A percentile compares a stretch with the other conserved stretches of the same genome.
Evolutionary conservation across 1,140 invertebrate genomes (phyloP).

Genomic region (Luehdorfia chinensis): DNA sequence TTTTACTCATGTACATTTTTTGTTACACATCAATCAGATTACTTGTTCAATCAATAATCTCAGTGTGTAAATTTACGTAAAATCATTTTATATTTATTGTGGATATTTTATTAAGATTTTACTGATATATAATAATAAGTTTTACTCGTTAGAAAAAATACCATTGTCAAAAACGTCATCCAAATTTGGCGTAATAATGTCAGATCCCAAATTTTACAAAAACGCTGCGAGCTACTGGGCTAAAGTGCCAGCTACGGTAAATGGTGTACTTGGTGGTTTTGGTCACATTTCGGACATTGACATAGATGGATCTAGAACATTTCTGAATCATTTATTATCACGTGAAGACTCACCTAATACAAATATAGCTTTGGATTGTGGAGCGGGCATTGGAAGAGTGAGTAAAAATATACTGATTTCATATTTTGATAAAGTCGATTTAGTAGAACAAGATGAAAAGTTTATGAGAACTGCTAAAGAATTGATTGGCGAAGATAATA

Average conservation of each 20-base stretch:
- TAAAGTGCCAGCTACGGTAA: slow-evolving; percentile 89
- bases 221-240: slow-evolving; percentile 91
- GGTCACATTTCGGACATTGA: slow-evolving; percentile 90
- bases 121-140: slow-evolving; percentile 3
- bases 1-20: too few relatives aligned
- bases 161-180: slow-evolving; percentile 3
- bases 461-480: slow-evolving; percentile 56
- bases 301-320: slow-evolving; percentile 89
- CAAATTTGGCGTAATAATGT: slow-evolving; percentile 26
- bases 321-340: slow-evolving; percentile 84
- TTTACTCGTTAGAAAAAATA: background rate
- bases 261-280: slow-evolving; percentile 98
- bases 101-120: too few relatives aligned
- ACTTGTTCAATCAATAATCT: too few relatives aligned
- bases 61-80: too few relatives aligned
- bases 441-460: slow-evolving; percentile 94
- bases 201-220: slow-evolving; percentile 79
- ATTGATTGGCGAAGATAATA: slow-evolving; percentile 42
- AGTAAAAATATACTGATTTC: slow-evolving; percentile 93
- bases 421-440: slow-evolving; percentile 91
- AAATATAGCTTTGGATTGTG: slow-evolving; percentile 92
- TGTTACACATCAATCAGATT: too few relatives aligned
- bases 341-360: slow-evolving; percentile 78
- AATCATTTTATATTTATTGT: too few relatives aligned
- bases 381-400: slow-evolving; percentile 97